Conservation (phyloP, 2,113 vertebrate genomes). For the Gnathonemus echidnorhynchus region DNA sequence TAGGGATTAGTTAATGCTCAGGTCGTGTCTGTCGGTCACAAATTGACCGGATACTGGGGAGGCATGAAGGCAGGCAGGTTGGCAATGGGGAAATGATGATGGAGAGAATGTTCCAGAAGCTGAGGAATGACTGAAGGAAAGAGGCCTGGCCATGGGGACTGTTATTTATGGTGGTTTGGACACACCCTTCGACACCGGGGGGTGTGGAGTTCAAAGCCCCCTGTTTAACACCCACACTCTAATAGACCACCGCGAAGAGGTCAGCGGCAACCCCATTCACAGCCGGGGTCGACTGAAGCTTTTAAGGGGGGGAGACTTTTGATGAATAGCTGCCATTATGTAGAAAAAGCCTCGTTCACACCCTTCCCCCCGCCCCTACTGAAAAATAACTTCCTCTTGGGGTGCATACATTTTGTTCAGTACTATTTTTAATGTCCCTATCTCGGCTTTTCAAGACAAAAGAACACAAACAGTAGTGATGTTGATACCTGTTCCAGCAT, state of each 20-base stretch:
- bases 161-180: neutral
- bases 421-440: neutral
- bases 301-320: neutral
- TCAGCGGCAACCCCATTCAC: constrained; percentile 31
- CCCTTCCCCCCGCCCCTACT: neutral
- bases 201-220: constrained; percentile 55
- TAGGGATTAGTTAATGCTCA: neutral
- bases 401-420: neutral
- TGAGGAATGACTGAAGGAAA: neutral
- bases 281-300: neutral
- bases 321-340: constrained; percentile 22
- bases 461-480: neutral
- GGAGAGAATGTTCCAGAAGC: neutral
- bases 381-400: constrained; percentile 10
- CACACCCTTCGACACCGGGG: constrained; percentile 24
- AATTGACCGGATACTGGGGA: neutral
- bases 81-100: neutral
- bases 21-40: neutral
- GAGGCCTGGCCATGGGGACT: neutral
- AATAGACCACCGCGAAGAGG: constrained; percentile 44
- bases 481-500: neutral
- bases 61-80: neutral
- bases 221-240: constrained; percentile 47
- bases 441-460: neutral
- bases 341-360: constrained; percentile 15